A percentile compares a stretch with the other conserved stretches of the same genome.
These are phyloP conservation scores for Ashinkailepas kermadecensis DNA, from an alignment of 2,888 invertebrate genomes.

Conservation along the genomic window DNA sequence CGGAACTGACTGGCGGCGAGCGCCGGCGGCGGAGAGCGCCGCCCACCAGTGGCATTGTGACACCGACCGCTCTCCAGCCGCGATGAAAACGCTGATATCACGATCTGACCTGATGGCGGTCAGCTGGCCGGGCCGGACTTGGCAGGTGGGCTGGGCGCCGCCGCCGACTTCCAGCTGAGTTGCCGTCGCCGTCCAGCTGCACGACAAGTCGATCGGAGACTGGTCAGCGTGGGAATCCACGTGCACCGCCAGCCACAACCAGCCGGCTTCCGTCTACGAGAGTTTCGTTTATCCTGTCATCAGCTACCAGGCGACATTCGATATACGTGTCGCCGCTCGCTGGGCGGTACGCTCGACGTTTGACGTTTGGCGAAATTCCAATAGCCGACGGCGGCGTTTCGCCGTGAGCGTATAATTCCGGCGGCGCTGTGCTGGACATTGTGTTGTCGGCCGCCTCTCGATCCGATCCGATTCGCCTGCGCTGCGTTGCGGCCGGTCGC, in stretches of 20 bases:
- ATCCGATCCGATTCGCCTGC: background rate
- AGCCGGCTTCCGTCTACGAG: too few relatives aligned
- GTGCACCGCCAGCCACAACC: too few relatives aligned
- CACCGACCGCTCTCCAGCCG: background rate
- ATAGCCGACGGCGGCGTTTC: background rate
- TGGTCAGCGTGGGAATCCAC: too few relatives aligned
- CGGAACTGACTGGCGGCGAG: background rate
- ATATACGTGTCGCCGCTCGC: too few relatives aligned
- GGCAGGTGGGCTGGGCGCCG: background rate
- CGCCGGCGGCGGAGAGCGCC: slow-evolving; percentile 5
- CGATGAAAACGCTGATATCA: background rate
- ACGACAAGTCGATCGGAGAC: too few relatives aligned
- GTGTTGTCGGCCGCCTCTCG: background rate
- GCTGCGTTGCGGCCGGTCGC: background rate
- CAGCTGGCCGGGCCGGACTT: background rate
- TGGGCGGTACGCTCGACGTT: too few relatives aligned
- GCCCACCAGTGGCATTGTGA: background rate
- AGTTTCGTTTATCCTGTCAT: too few relatives aligned
- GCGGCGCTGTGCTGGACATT: background rate
- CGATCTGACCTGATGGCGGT: background rate
- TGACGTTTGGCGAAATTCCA: too few relatives aligned
- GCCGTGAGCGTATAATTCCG: background rate
- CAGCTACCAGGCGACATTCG: too few relatives aligned
- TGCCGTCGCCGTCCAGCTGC: background rate
- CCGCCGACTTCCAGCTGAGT: background rate